Evolutionary conservation across 2,888 invertebrate species (phyloP), one percentile per base, ranked within the genome.

Genomic region (Ophioninae sp.): DNA sequence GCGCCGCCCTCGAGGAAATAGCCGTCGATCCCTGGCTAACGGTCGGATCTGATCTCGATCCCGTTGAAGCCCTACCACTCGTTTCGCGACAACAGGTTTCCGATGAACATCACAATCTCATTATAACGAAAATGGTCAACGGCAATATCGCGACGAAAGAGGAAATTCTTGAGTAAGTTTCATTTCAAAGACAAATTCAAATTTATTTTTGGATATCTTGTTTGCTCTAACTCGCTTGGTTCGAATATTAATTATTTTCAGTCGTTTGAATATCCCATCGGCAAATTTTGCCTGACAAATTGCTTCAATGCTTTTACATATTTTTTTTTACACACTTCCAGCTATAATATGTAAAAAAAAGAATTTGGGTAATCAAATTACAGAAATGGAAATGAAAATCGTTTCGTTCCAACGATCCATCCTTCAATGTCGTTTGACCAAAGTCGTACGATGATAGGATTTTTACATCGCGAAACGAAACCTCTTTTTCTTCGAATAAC

Each of bases 51-150:
- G 93, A 94, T 70, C 91, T 91, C 79, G 93, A 93, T 85, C 92
- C 93, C 7, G 93, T 94, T 20, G 95, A 96, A 89, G 94, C 95
- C 87, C 94, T 97, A 83, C 98, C 98, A 0, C 94, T 99, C 72
- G 96, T 99, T 44, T 97, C 97, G 59, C 95, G 97, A 83, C 97
- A 98, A 91, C 97, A 98, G 90, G 94, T 99, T 5, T 96, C 97
- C 10, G 98, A 98, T 77, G 98, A 98, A 76, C 98, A 99, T 92
- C 98, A 98, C 91, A 95, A 96, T 86, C 95, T 97, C 84, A 98
- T 99, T 87, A 95, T 99, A 86, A 98, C 98, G 89, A 97, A 97
- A 94, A 99, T 99, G 97, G 97, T 98, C 37, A 97, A 97, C 91
- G 99, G 99, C 79, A 96, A 96, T 89, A 98, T 99, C 85, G 99